phyloP scores from a whole-genome alignment of 1,140 invertebrate species.

The Macrobrachium rosenbergii region DNA sequence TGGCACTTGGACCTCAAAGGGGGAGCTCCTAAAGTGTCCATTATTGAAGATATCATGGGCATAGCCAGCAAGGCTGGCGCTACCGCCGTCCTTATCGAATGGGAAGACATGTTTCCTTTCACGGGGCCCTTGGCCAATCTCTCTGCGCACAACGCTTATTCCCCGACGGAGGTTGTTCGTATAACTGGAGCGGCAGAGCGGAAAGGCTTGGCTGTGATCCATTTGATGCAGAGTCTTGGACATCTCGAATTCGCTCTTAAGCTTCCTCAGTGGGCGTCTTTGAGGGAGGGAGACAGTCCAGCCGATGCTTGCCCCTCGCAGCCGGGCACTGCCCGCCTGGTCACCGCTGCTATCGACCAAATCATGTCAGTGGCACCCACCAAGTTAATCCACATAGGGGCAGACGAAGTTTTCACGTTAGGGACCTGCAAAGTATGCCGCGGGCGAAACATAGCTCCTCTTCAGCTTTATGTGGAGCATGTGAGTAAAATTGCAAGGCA shows the following conservation, averaged over 20 bases:
- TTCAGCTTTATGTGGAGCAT: conserved; percentile 72
- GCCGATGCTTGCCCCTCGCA: conserved; percentile 70
- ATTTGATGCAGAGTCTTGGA: conserved; percentile 69
- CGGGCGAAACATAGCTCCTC: conserved; percentile 72
- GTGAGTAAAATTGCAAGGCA: conserved; percentile 68
- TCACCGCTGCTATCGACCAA: conserved; percentile 73
- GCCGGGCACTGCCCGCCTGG: conserved; percentile 69
- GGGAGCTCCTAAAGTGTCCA: conserved; percentile 80
- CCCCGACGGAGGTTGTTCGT: conserved; percentile 69
- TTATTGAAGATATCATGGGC: conserved; percentile 81
- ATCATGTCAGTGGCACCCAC: conserved; percentile 69
- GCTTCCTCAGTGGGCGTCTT: conserved; percentile 70
- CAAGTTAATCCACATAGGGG: conserved; percentile 72
- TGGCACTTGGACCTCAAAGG: conserved; percentile 94
- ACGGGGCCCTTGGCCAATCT: conserved; percentile 66
- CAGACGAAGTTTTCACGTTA: conserved; percentile 77
- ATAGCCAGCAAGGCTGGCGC: conserved; percentile 79
- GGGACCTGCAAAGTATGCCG: conserved; percentile 83
- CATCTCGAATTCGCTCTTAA: conserved; percentile 72
- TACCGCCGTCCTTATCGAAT: conserved; percentile 73
- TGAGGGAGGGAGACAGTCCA: conserved; percentile 71
- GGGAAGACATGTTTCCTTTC: conserved; percentile 75
- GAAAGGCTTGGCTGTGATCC: conserved; percentile 69
- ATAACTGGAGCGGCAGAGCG: conserved; percentile 69
- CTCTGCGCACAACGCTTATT: conserved; percentile 67